These are phyloP conservation scores for Enoplosus armatus DNA, from an alignment of 2,797 vertebrate species.

Conservation along the genomic window DNA sequence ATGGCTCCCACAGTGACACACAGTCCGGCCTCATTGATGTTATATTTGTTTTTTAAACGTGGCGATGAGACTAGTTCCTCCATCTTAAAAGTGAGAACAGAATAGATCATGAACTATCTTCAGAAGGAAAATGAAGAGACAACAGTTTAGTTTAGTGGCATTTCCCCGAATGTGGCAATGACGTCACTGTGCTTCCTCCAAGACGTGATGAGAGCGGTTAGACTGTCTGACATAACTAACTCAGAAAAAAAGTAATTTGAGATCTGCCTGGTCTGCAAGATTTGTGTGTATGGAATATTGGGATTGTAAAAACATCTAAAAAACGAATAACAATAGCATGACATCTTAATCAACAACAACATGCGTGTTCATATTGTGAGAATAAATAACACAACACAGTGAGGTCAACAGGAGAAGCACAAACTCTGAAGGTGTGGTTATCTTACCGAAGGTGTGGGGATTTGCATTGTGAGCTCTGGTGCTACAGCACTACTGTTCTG, in stretches of 20 bases:
- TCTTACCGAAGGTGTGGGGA: slow-evolving; percentile 49
- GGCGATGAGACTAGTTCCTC: not conserved
- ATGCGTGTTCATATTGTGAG: not conserved
- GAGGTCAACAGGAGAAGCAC: slow-evolving; percentile 25
- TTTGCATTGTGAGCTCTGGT: not conserved
- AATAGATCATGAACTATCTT: slow-evolving; percentile 26
- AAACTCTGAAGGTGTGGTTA: slow-evolving; percentile 36
- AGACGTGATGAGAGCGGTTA: slow-evolving; percentile 62
- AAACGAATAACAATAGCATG: not conserved
- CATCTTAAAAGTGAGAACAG: slow-evolving; percentile 20
- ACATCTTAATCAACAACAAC: not conserved
- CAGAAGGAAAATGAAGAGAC: slow-evolving; percentile 50
- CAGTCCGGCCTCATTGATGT: not conserved
- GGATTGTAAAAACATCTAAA: not conserved
- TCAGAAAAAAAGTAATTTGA: slow-evolving; percentile 28
- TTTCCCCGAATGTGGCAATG: slow-evolving; percentile 78
- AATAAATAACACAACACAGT: slow-evolving; percentile 8
- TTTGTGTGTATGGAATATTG: not conserved
- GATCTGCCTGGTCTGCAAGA: slow-evolving; percentile 3
- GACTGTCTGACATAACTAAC: slow-evolving; percentile 32
- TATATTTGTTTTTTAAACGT: not conserved
- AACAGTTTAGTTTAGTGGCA: slow-evolving; percentile 61
- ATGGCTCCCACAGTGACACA: slow-evolving; percentile 9
- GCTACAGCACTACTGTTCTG: slow-evolving; percentile 34
- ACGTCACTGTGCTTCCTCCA: slow-evolving; percentile 75